Base-by-base conservation (phyloP, 2,797 vertebrate genomes). In the Tragopan temminckii region DNA sequence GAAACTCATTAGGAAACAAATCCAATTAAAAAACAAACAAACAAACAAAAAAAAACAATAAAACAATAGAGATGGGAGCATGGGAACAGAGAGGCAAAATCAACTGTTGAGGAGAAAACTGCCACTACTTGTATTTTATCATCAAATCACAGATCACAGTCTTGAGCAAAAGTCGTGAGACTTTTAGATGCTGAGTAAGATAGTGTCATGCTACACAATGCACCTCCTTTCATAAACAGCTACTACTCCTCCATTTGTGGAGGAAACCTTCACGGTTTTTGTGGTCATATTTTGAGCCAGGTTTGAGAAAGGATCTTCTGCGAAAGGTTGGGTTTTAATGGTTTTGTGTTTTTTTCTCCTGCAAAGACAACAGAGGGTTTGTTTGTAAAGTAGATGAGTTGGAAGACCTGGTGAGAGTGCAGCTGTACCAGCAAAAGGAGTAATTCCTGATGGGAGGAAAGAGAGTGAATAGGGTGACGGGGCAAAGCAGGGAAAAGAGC, bases 361-460 rank as follows among this genome's bases (percentile, higher is more conserved):
- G n/a, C 31, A 86, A 78, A 88, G 45, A 78, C 71, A 55, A 35
- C 2, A 50, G 42, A 17, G 27, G 11, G 19, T 17, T 91, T 61
- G 4, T 3, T 53, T 79, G 69, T 72, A 19, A 69, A 42, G 20
- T 7, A 81, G 40, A 24, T 48, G 43, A 1, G 31, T 55, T 74
- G 17, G 8, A 31, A 52, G 15, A 19, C 23, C 40, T 80, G 25
- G 14, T 86, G 45, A 72, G 7, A 29, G 6, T 33, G 18, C 2
- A 1, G 42, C 46, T 5, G 1, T 1, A 2, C 16, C 55, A 79
- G 14, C 17, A 17, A 62, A 70, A 74, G 42, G 36, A 63, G 2
- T 19, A 70, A 20, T 12, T 69, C 23, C 45, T 68, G 57, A n/a
- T 0, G 1, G 1, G 1, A 24, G 0, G 0, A 53, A 84, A 29